Conservation (phyloP, 2,888 invertebrate genomes). For the Andrena dorsata region DNA sequence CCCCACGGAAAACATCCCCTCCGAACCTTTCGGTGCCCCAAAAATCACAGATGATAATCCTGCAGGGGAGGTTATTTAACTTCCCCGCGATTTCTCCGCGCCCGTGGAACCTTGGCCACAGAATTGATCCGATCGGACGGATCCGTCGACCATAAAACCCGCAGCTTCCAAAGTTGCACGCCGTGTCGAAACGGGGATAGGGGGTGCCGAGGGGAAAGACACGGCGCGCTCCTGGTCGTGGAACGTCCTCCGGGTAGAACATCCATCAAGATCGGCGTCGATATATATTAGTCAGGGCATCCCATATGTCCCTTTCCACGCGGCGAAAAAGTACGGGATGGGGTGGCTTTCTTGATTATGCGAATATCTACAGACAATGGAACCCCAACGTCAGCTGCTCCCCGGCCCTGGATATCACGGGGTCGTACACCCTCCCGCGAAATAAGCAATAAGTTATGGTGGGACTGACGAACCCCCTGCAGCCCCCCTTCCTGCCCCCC, state of each 20-base stretch:
- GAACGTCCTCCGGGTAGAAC: conserved; percentile 17
- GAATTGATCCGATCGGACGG: too few species aligned
- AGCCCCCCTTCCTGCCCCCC: conserved; percentile 61
- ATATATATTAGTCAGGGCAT: conserved; percentile 60
- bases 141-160: too few species aligned
- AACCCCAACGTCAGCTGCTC: conserved; percentile 81
- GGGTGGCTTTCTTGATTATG: conserved; percentile 80
- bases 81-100: too few species aligned
- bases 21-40: too few species aligned
- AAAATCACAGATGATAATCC: too few species aligned
- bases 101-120: too few species aligned
- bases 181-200: background rate
- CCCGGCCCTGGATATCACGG: conserved; percentile 66
- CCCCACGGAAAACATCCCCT: too few species aligned
- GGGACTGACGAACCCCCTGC: conserved; percentile 70
- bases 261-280: conserved; percentile 66
- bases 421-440: conserved; percentile 74
- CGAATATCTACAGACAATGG: conserved; percentile 82
- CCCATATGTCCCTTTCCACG: conserved; percentile 69
- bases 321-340: conserved; percentile 78
- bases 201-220: background rate
- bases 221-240: background rate
- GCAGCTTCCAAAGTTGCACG: too few species aligned
- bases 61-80: too few species aligned
- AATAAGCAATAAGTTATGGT: conserved; percentile 84